Base-by-base conservation (phyloP, 2,113 vertebrate species). In the Salminus brasiliensis region DNA sequence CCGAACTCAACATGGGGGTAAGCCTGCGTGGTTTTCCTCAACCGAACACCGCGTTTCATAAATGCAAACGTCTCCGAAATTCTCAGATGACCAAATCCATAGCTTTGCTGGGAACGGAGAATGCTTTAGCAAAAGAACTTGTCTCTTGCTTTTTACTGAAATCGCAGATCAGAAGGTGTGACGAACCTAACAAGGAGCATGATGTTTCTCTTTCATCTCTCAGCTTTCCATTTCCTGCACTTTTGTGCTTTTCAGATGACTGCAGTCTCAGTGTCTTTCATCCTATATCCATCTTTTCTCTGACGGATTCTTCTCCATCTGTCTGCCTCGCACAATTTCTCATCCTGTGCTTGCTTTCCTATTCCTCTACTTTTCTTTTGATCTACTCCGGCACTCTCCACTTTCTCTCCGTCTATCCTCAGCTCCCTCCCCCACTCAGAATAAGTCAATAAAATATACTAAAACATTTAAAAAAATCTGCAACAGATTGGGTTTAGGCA, bases 401-500 rank as follows among this genome's bases (percentile, higher is more conserved):
- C 39, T 55, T 49, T 57, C 55, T 34, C 52, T 69, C 18, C n/a
- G n/a, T n/a, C n/a, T 49, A 36, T 52, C 43, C 79, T 72, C 84
- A 87, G 88, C 85, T 87, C 86, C 81, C 85, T 9, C 84, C 79
- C 90, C 86, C 78, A 84, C 76, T 75, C 85, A 85, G 27, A 10
- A 16, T 2, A 55, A 5, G 1, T 1, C 8, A 1, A 0, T 18
- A 63, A 34, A 16, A 63, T 34, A 29, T 11, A 1, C 27, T 34
- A 49, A n/a, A 41, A 18, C 29, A 10, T n/a, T 13, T 27, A 32
- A 29, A 23, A 49, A 92, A 92, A 91, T 91, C 85, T 91, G 89
- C 86, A 92, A 90, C 92, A 93, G 92, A 92, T 92, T 92, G 91
- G 86, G 82, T 91, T 90, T 90, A 89, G 89, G 89, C 91, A 89